These are phyloP conservation scores for Graphium colonna DNA, from an alignment of 2,888 invertebrate genomes.

Conservation along the genomic window DNA sequence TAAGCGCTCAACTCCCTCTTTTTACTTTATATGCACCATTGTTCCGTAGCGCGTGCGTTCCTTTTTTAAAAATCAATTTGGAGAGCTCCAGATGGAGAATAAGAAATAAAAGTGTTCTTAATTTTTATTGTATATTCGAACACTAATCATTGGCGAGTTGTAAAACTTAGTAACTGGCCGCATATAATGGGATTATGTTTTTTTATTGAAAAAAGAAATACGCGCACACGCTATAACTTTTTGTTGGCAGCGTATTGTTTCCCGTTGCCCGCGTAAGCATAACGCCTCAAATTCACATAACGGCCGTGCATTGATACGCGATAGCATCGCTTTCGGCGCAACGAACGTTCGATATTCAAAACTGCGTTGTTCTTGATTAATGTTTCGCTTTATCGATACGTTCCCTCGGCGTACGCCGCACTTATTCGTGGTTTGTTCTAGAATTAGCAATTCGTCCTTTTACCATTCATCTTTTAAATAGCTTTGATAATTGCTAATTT, in stretches of 20 bases:
- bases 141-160: too few relatives aligned
- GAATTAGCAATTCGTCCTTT: too few relatives aligned
- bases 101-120: neutral
- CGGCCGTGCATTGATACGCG: constrained; percentile 53
- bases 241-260: constrained; percentile 26
- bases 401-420: constrained; percentile 34
- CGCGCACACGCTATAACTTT: neutral
- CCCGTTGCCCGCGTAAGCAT: constrained; percentile 26
- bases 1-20: constrained; percentile 7
- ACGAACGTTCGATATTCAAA: constrained; percentile 67
- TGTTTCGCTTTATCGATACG: constrained; percentile 53
- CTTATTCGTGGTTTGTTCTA: constrained; percentile 33
- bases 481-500: too few relatives aligned
- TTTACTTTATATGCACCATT: constrained; percentile 14
- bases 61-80: constrained; percentile 2
- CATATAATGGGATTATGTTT: neutral
- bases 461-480: too few relatives aligned
- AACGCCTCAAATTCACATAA: constrained; percentile 46
- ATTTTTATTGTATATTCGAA: too few relatives aligned
- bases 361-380: constrained; percentile 67
- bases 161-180: too few relatives aligned
- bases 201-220: neutral
- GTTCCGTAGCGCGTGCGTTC: neutral
- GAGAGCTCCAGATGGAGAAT: constrained; percentile 5
- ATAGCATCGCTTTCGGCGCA: constrained; percentile 59